Percentiles rank a stretch among this genome's conserved stretches.
phyloP scores from a whole-genome alignment of 30 jellyfish, hydroid and myxozoan species.

The Chrysaora quinquecirrha region DNA sequence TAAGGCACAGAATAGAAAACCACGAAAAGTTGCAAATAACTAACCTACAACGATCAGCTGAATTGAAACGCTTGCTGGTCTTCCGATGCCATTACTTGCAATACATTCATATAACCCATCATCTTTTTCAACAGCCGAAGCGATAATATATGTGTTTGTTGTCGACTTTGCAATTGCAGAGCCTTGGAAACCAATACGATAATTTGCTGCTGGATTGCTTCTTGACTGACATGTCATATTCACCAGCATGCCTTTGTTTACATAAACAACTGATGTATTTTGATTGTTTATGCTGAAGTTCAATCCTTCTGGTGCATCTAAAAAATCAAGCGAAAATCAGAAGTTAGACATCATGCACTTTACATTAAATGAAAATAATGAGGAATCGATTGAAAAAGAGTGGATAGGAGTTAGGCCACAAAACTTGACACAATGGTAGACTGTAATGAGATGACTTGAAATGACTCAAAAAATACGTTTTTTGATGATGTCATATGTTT shows the following conservation, averaged over 20 bases:
- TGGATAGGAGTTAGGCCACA: no score
- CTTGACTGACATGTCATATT: slow-evolving; percentile 58
- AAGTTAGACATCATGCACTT: no score
- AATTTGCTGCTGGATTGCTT: slow-evolving; percentile 67
- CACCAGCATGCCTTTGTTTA: slow-evolving; percentile 27
- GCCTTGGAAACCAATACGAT: slow-evolving; percentile 57
- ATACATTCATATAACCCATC: slow-evolving; percentile 87
- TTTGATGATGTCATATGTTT: no score
- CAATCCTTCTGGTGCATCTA: slow-evolving; percentile 57
- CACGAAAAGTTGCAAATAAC: no score
- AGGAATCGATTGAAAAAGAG: no score
- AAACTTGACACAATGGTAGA: no score
- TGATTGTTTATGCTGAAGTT: slow-evolving; percentile 47
- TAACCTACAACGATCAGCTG: slow-evolving; percentile 62
- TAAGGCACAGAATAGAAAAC: no score
- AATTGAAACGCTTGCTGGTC: slow-evolving; percentile 14
- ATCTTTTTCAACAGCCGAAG: slow-evolving; percentile 33
- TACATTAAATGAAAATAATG: no score
- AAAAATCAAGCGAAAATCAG: no score
- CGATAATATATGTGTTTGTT: slow-evolving; percentile 37
- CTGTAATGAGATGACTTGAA: no score
- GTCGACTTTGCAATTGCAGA: slow-evolving; percentile 34
- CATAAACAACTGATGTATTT: slow-evolving; percentile 36
- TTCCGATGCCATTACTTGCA: slow-evolving; percentile 80
- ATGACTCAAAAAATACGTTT: no score